phyloP scores from a whole-genome alignment of 1,140 invertebrate genomes.

The Solenopsis invicta region DNA sequence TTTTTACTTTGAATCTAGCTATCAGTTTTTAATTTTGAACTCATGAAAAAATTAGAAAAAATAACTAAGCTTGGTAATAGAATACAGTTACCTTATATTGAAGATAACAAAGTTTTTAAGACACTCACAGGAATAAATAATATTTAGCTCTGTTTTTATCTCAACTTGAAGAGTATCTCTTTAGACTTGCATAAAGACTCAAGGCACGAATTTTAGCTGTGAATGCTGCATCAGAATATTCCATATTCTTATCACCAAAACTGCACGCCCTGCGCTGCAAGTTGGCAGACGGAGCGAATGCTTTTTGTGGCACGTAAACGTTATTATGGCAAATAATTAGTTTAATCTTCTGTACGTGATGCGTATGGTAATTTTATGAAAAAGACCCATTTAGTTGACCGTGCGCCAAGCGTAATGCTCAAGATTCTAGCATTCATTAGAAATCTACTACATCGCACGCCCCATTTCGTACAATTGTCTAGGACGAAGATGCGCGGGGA shows the following conservation, averaged over 20 bases:
- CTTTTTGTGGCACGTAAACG: conserved; percentile 15
- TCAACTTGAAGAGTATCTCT: not conserved
- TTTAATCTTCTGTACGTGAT: conserved; percentile 14
- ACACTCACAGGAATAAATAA: not conserved
- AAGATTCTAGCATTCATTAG: not conserved
- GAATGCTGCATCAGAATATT: not conserved
- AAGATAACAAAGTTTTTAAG: not conserved
- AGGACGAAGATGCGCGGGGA: not conserved
- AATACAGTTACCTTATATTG: too few relatives aligned
- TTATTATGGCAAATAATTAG: conserved; percentile 27
- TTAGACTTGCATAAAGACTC: conserved; percentile 7
- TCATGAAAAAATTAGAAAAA: too few relatives aligned
- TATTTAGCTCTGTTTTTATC: not conserved
- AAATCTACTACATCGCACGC: too few relatives aligned
- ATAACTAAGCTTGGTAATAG: too few relatives aligned
- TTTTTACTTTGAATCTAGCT: too few relatives aligned
- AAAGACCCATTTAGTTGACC: not conserved
- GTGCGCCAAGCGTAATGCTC: not conserved
- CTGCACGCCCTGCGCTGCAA: not conserved
- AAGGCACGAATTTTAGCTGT: conserved; percentile 11
- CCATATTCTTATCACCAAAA: conserved; percentile 15
- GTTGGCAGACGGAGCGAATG: not conserved
- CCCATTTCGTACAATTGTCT: not conserved
- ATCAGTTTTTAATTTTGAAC: too few relatives aligned
- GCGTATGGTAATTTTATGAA: not conserved